phyloP scores from a whole-genome alignment of 1,140 invertebrate species.

The Trachelipus rathkii region DNA sequence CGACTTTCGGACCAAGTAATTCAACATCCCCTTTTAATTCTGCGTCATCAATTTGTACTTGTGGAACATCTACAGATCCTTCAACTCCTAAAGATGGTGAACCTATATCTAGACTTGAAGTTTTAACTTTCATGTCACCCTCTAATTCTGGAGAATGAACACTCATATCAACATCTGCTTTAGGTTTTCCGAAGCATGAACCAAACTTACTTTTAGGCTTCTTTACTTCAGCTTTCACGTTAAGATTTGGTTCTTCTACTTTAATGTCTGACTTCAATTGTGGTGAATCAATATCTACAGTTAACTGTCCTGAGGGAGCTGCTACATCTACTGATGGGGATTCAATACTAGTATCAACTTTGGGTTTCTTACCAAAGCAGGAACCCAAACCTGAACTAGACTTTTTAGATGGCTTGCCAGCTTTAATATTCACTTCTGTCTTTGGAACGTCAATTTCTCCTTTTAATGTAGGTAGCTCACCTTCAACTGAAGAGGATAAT shows the following conservation, averaged over 20 bases:
- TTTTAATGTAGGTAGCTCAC: conserved; percentile 23
- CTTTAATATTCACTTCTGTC: conserved; percentile 23
- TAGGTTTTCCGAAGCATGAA: conserved; percentile 35
- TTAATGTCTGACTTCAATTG: not conserved
- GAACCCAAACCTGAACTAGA: conserved; percentile 35
- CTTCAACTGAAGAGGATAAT: conserved; percentile 22
- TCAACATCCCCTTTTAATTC: conserved; percentile 5
- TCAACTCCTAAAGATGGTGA: conserved; percentile 19
- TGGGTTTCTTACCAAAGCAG: conserved; percentile 23
- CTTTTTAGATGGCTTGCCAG: conserved; percentile 9
- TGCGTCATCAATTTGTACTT: conserved; percentile 4
- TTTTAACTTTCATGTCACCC: conserved; percentile 5
- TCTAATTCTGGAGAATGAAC: conserved; percentile 21
- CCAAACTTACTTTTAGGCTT: conserved; percentile 27
- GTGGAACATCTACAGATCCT: conserved; percentile 14
- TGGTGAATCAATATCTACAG: conserved; percentile 8
- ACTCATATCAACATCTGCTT: conserved; percentile 17
- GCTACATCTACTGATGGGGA: conserved; percentile 19
- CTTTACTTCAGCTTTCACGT: conserved; percentile 19
- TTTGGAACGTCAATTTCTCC: conserved; percentile 1
- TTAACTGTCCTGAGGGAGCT: conserved; percentile 13
- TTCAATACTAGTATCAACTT: conserved; percentile 22
- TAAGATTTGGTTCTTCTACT: conserved; percentile 18
- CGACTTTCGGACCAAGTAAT: conserved; percentile 1
- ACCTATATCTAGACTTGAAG: conserved; percentile 7